Evolutionary conservation across 2,113 vertebrate species (phyloP).

Genomic region (Chamaea fasciata): DNA sequence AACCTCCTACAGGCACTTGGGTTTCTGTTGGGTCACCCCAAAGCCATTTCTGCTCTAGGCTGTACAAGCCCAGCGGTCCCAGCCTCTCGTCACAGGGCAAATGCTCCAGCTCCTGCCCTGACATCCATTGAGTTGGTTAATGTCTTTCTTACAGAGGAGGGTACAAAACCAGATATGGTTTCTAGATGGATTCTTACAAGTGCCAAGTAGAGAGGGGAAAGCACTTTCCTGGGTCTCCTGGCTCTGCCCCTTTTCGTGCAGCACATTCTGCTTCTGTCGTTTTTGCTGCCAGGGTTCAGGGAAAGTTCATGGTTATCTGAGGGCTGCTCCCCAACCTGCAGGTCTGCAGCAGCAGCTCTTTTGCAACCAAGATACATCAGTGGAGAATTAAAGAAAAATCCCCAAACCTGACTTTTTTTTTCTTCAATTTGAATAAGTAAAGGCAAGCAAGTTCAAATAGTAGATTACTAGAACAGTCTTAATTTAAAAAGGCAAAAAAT

Average conservation of each 20-base stretch:
- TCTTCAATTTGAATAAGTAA: neutral
- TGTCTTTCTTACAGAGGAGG: neutral
- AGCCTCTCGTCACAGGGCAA: neutral
- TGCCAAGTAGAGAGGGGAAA: fast-evolving
- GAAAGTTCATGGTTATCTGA: neutral
- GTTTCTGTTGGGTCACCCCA: neutral
- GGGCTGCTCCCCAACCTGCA: neutral
- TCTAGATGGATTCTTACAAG: neutral
- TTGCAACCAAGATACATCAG: neutral
- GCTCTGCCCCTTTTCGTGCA: neutral
- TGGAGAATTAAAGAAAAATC: neutral
- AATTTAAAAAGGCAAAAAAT: neutral
- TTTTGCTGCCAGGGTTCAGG: neutral
- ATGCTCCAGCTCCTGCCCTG: neutral
- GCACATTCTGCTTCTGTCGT: neutral
- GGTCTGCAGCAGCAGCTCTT: neutral
- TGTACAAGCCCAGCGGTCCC: neutral
- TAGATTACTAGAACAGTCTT: neutral
- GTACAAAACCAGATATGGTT: neutral
- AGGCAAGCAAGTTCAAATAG: neutral
- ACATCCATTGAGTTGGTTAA: neutral
- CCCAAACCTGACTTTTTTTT: neutral
- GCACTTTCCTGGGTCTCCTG: neutral
- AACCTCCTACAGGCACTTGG: fast-evolving
- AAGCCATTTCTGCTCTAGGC: neutral